Evolutionary conservation across 2,797 vertebrate species (phyloP), one percentile per base, ranked within the genome.

Genomic region (Ambastaia sidthimunki): DNA sequence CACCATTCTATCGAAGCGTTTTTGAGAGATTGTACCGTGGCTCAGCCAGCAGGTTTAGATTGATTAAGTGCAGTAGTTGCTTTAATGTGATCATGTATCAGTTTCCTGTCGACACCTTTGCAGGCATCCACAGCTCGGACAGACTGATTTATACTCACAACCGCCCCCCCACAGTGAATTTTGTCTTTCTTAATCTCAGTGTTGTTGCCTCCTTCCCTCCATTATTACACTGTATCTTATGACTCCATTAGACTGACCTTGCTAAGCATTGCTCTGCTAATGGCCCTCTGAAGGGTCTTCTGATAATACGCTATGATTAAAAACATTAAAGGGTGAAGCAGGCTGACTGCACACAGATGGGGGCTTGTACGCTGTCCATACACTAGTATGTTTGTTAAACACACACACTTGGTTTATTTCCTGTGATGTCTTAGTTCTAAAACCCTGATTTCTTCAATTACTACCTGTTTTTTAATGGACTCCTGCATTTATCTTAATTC

Each of bases 261-360:
- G 83, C 80, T 34, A 82, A 86, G 86, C 86, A 86, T 86, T 86
- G 85, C 87, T 86, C 84, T 79, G 85, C 85, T 90, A 90, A 92
- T 89, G 86, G 85, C 84, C 83, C 91, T 90, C 88, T 65, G 54
- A 88, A 85, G 88, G 89, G 89, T 85, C 54, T 37, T 6, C 85
- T 84, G 87, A 90, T 91, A 89, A 90, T 89, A 87, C 89, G 87
- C 87, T 91, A 91, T 92, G 91, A 92, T 93, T 91, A 92, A 93
- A 90, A 78, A 87, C 90, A 90, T 92, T 92, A 92, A 91, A 92
- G 89, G 87, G 84, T 85, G 85, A 84, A 77, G 87, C 80, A 90
- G 87, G 89, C 87, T 81, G 81, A 44, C 74, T 84, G 85, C 88
- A 89, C 81, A 74, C 34, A 83, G 90, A 88, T 89, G 50, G 80